phyloP scores from a whole-genome alignment of 2,113 vertebrate species.

The Pholis gunnellus region DNA sequence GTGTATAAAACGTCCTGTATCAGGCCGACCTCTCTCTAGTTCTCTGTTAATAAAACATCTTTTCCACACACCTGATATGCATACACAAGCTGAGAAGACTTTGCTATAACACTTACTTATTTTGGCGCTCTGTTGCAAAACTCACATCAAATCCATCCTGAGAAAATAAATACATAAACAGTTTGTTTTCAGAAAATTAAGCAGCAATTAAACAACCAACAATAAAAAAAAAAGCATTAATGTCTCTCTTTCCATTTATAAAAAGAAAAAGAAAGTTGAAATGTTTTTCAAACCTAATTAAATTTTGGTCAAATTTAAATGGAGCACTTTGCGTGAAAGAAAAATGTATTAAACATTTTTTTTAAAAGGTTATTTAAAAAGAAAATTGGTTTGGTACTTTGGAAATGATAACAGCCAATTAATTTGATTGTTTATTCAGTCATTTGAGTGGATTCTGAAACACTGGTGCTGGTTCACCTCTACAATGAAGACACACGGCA shows the following conservation, averaged over 20 bases:
- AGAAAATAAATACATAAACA: slow-evolving; percentile 20
- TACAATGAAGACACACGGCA: not conserved
- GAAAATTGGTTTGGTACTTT: not conserved
- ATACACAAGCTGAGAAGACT: not conserved
- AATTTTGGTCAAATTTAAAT: not conserved
- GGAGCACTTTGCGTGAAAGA: not conserved
- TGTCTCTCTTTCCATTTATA: not conserved
- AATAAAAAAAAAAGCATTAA: not conserved
- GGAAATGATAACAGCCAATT: not conserved
- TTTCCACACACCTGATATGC: not conserved
- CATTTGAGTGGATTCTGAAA: not conserved
- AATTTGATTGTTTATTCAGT: not conserved
- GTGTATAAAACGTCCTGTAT: not conserved
- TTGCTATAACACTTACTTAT: slow-evolving; percentile 55
- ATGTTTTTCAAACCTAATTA: not conserved
- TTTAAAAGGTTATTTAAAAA: not conserved
- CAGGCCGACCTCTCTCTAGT: not conserved
- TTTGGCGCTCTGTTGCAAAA: slow-evolving; percentile 32
- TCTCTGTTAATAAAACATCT: not conserved
- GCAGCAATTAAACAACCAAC: not conserved
- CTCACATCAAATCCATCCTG: slow-evolving; percentile 61
- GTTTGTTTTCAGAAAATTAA: not conserved
- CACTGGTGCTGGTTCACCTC: not conserved
- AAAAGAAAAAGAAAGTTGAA: not conserved
- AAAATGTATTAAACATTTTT: no score